A percentile compares a stretch with the other conserved stretches of the same genome.
Conservation (phyloP, 2,113 vertebrate species). For the Ptilorrhoa leucosticta region DNA sequence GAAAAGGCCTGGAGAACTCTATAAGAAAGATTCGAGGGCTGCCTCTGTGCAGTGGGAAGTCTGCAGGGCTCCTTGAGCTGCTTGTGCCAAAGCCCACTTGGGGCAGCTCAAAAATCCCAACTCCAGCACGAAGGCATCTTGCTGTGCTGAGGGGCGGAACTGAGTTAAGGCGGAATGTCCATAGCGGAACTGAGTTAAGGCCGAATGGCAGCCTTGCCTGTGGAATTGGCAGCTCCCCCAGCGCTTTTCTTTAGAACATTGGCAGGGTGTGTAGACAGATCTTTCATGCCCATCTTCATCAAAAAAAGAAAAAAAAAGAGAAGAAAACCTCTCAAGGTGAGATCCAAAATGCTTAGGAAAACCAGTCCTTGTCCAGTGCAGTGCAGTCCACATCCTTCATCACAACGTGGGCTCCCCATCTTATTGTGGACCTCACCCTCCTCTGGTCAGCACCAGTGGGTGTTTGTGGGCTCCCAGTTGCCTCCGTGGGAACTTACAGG, state of each 20-base stretch:
- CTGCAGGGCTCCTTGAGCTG: not conserved
- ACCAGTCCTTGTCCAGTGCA: not conserved
- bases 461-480: not conserved
- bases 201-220: not conserved
- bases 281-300: not conserved
- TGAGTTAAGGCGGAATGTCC: not conserved
- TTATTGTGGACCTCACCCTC: not conserved
- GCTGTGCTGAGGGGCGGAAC: not conserved
- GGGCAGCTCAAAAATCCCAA: not conserved
- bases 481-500: not conserved
- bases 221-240: not conserved
- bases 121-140: not conserved
- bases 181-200: not conserved
- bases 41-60: not conserved
- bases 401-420: accelerated
- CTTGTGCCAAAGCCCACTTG: not conserved
- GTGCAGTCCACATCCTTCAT: not conserved
- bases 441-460: not conserved
- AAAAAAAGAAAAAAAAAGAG: not conserved
- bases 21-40: accelerated
- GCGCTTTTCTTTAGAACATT: not conserved
- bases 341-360: not conserved
- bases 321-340: not conserved
- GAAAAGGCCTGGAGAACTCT: not conserved
- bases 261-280: not conserved